phyloP scores from a whole-genome alignment of 2,797 vertebrate species.

The Crenichthys baileyi region DNA sequence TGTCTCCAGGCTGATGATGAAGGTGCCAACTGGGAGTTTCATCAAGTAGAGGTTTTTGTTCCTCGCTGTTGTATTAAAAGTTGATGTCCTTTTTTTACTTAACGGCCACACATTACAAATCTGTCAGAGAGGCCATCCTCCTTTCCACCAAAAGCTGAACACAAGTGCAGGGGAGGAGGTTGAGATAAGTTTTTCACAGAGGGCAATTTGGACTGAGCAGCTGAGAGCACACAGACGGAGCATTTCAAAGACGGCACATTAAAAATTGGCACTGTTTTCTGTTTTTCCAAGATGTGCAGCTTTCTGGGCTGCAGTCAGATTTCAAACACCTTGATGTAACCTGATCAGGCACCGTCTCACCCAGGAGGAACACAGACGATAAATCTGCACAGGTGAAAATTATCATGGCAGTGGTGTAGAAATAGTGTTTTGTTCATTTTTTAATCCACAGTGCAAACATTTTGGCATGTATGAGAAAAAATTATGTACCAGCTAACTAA shows the following conservation, averaged over 20 bases:
- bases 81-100: conserved; percentile 49
- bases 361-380: neutral
- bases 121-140: conserved; percentile 45
- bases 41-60: conserved; percentile 63
- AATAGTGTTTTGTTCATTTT: neutral
- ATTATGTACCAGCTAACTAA: neutral
- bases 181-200: conserved; percentile 56
- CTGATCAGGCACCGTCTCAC: conserved; percentile 58
- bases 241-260: conserved; percentile 72
- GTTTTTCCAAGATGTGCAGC: conserved; percentile 26
- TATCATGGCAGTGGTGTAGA: neutral
- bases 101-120: conserved; percentile 52
- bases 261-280: conserved; percentile 67
- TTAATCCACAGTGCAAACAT: neutral
- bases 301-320: conserved; percentile 41
- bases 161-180: conserved; percentile 49
- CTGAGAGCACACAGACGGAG: conserved; percentile 60
- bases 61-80: conserved; percentile 53
- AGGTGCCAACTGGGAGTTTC: too few species aligned
- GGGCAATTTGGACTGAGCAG: conserved; percentile 58
- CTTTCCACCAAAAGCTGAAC: conserved; percentile 47
- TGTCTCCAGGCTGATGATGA: conserved; percentile 51
- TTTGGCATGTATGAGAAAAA: neutral
- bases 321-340: conserved; percentile 55
- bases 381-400: conserved; percentile 13